Base-by-base conservation (phyloP, 2,113 vertebrate species). In the Silurus asotus region DNA sequence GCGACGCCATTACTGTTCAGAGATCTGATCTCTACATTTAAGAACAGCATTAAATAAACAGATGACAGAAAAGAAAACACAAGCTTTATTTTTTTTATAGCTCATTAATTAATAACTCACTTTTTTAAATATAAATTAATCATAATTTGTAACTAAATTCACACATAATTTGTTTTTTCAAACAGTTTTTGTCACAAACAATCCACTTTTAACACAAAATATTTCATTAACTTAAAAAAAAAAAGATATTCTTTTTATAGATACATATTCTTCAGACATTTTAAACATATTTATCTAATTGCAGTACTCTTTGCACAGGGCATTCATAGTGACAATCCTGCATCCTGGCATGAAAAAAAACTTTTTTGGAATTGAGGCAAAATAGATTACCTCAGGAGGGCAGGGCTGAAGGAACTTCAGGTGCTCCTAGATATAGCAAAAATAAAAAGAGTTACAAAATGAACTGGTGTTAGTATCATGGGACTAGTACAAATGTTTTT, bases 11-110 rank as follows among this genome's bases (percentile, higher is more conserved):
- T 49, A 65, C 17, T 77, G 5, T n/a, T 64, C 72, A 37, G 17
- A 13, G n/a, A 64, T 25, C 28, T 15, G 65, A 56, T 77, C 51
- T 8, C 23, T 55, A 37, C 37, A 37, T 37, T 37, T 37, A 28
- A 77, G 14, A 74, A 6, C 70, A 28, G 28, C 6, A 8, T 78
- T 7, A 78, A 51, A 17, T 49, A 51, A 65, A 81, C 4, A 8
- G 3, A 75, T 49, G 5, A 28, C 17, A 67, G 17, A 8, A 75
- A 62, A 75, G 15, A 62, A 51, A 10, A 75, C 5, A 37, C 19
- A 74, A 23, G 58, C 48, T 88, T 88, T 88, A 88, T 83, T 88
- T 88, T 37, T 37, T 37, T 23, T 51, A 13, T 9, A 14, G 3
- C 10, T 77, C 28, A 8, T 8, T 78, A 17, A 53, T 76, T 14